phyloP scores from a whole-genome alignment of 2,113 vertebrate species.

The Rhegmatorhina hoffmannsi region DNA sequence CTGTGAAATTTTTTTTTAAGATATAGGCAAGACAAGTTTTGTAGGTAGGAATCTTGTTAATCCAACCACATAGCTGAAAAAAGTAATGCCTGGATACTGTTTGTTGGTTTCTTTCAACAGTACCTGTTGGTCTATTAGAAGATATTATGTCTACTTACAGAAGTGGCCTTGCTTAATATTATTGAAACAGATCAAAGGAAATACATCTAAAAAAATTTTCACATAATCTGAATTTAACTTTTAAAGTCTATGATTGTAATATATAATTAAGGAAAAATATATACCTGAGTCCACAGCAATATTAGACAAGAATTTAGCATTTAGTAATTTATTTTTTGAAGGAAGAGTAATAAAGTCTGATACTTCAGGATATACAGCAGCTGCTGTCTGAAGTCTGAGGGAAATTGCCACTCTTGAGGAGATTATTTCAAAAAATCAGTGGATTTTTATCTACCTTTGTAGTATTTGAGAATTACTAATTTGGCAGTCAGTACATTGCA shows the following conservation, averaged over 20 bases:
- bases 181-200: background rate
- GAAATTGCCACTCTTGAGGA: background rate
- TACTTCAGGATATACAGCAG: background rate
- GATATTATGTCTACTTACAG: background rate
- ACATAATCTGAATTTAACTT: background rate
- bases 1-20: background rate
- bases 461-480: background rate
- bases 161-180: background rate
- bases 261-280: background rate
- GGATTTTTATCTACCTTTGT: background rate
- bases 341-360: background rate
- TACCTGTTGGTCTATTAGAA: background rate
- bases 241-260: background rate
- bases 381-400: background rate
- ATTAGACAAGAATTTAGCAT: background rate
- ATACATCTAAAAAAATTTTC: background rate
- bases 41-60: conserved; percentile 5
- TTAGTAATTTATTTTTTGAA: background rate
- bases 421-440: background rate
- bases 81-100: background rate
- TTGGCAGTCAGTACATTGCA: background rate
- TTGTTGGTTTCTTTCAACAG: background rate
- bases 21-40: background rate
- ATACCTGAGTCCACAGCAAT: background rate
- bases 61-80: background rate